Percentiles rank a stretch among this genome's conserved stretches.
These are phyloP conservation scores for Pristionchus maxplancki DNA, from an alignment of 2,888 invertebrate species.

Conservation along the genomic window DNA sequence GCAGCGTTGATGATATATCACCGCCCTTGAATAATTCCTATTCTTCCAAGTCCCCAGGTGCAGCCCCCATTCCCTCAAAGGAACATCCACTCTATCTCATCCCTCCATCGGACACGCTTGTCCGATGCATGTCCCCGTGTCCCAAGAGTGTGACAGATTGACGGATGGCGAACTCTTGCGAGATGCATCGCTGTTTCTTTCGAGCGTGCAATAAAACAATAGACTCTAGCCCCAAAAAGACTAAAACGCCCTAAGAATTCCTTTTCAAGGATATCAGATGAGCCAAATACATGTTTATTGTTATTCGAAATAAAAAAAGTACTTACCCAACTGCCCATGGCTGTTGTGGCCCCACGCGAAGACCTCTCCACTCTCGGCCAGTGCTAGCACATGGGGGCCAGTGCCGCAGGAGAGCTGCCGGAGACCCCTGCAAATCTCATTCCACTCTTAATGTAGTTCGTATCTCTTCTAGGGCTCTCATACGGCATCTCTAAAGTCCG, in stretches of 20 bases:
- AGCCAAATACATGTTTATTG: too few relatives aligned
- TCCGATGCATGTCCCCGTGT: not conserved
- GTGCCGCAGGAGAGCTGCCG: constrained; percentile 68
- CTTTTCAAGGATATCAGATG: too few relatives aligned
- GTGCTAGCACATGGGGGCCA: constrained; percentile 83
- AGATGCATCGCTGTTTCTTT: not conserved
- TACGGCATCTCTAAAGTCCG: too few relatives aligned
- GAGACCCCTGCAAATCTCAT: constrained; percentile 28
- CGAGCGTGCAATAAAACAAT: not conserved
- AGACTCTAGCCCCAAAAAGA: not conserved
- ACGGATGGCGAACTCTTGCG: constrained; percentile 20
- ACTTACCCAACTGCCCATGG: constrained; percentile 81
- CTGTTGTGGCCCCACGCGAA: constrained; percentile 83
- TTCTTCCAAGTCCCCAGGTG: too few relatives aligned
- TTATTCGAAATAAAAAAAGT: too few relatives aligned
- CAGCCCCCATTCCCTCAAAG: not conserved
- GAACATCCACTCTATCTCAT: not conserved
- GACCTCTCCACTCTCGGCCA: constrained; percentile 81
- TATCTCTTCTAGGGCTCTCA: too few relatives aligned
- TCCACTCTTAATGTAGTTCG: too few relatives aligned
- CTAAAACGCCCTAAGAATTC: too few relatives aligned
- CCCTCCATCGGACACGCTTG: constrained; percentile 6
- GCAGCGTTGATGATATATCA: too few relatives aligned
- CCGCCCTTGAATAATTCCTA: too few relatives aligned
- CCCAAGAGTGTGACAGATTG: not conserved